A percentile compares a stretch with the other conserved stretches of the same genome.
Conservation (phyloP, 2,888 invertebrate genomes). For the Pachydiplax longipennis region DNA sequence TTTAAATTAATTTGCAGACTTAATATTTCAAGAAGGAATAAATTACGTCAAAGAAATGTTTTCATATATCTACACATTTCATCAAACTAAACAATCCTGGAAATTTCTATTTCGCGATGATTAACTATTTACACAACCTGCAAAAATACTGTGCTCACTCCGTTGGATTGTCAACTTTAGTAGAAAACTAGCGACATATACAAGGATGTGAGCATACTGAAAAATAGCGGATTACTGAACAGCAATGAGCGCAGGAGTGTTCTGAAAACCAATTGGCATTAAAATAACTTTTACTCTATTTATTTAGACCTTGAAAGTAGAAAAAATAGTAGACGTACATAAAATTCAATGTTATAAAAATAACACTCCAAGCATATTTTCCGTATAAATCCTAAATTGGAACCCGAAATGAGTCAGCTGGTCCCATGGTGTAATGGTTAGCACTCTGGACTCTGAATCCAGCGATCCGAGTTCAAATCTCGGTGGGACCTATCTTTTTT, state of each 20-base stretch:
- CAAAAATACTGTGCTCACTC: background rate
- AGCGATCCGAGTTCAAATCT: background rate
- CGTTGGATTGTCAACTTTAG: conserved; percentile 14
- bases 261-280: background rate
- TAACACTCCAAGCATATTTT: no score
- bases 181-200: conserved; percentile 20
- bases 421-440: conserved; percentile 1
- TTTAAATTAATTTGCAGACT: background rate
- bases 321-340: background rate
- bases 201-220: background rate
- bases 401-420: background rate
- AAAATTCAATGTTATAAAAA: background rate
- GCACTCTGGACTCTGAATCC: conserved; percentile 1
- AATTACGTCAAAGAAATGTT: background rate
- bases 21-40: background rate
- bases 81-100: background rate
- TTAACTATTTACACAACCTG: background rate
- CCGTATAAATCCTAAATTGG: no score
- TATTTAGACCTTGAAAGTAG: no score
- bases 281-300: background rate
- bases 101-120: no score
- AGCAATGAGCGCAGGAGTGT: background rate
- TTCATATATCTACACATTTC: background rate
- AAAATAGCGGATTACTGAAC: background rate
- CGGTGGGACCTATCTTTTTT: background rate